These are phyloP conservation scores for Astatotilapia flaviijosephi DNA, from an alignment of 2,113 vertebrate species.

Conservation along the genomic window DNA sequence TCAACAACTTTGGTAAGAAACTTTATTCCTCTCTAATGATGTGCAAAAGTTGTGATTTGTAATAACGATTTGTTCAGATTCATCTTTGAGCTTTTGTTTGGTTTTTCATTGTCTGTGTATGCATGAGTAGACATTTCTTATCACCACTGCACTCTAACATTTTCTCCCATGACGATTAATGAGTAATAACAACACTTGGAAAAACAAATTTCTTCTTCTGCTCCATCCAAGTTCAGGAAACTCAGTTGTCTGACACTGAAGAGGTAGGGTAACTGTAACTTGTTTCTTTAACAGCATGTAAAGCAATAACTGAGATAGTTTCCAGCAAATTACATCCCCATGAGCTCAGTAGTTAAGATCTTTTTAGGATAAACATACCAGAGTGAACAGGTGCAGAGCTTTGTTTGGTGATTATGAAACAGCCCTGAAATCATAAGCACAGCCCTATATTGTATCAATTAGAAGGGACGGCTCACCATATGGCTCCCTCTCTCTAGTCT, in stretches of 20 bases:
- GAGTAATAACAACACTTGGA: not conserved
- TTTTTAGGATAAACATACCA: not conserved
- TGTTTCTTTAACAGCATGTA: not conserved
- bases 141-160: not conserved
- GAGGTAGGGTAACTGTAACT: not conserved
- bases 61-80: not conserved
- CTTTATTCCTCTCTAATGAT: not conserved
- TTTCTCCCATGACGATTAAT: not conserved
- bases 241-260: not conserved
- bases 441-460: not conserved
- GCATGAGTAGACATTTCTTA: not conserved
- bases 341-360: not conserved
- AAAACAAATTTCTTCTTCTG: not conserved
- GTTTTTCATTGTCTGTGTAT: not conserved
- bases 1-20: slow-evolving; percentile 56
- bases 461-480: not conserved
- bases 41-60: not conserved
- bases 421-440: not conserved
- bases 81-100: not conserved
- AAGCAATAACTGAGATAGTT: not conserved
- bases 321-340: not conserved
- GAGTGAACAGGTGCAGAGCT: not conserved
- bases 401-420: not conserved
- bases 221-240: not conserved
- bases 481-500: not conserved